phyloP scores from a whole-genome alignment of 2,797 vertebrate genomes.

The Peromyscus attwateri region DNA sequence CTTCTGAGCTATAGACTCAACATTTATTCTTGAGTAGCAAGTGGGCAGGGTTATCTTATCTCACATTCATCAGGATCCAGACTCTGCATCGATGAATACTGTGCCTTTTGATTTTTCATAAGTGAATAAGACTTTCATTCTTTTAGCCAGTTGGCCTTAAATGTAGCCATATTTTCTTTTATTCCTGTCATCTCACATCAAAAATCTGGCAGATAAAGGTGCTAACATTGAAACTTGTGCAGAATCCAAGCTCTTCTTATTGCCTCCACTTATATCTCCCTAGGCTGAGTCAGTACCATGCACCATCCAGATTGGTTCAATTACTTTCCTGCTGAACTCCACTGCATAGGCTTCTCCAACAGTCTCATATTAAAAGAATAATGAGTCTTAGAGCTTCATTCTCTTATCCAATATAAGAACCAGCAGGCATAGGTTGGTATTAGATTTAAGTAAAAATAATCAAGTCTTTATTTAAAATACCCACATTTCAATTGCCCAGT shows the following conservation, averaged over 20 bases:
- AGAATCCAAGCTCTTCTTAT: not conserved
- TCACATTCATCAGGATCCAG: not conserved
- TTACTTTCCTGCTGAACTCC: not conserved
- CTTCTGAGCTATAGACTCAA: not conserved
- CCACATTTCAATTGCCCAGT: not conserved
- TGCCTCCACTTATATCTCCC: fast-evolving
- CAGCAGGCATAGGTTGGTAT: not conserved
- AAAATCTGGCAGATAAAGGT: not conserved
- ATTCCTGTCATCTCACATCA: not conserved
- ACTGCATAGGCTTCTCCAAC: not conserved
- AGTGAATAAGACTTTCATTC: not conserved
- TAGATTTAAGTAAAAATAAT: not conserved
- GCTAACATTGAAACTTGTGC: not conserved
- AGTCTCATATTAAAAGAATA: not conserved
- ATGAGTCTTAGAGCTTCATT: not conserved
- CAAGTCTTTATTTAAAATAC: not conserved
- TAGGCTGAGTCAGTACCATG: not conserved
- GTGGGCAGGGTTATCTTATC: not conserved
- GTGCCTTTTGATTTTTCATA: not conserved
- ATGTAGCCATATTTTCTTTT: not conserved
- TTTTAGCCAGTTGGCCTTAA: not conserved
- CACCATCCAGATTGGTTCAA: not conserved
- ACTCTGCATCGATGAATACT: not conserved
- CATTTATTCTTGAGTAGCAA: not conserved
- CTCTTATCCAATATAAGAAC: not conserved